Base-by-base conservation (phyloP, 2,113 vertebrate species). In the Kryptolebias marmoratus region DNA sequence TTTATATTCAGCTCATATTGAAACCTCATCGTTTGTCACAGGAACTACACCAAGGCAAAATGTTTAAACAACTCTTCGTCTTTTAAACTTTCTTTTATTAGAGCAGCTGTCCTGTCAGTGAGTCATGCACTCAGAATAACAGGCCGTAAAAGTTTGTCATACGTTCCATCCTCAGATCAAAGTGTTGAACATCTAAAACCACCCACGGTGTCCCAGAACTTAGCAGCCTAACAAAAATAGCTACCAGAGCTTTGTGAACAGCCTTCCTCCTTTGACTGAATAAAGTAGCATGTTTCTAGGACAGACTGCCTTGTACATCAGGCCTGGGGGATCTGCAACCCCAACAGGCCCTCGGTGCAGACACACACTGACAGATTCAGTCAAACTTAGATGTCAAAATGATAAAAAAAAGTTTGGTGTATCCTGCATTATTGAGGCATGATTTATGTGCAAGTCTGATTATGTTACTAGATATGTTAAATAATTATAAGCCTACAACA, bases 231-330 rank as follows among this genome's bases (percentile, higher is more conserved):
- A 79, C 61, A 16, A 81, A 90, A 89, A 90, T 87, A 88, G 73
- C 75, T 62, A 55, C 58, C 71, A 77, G 80, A 78, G 82, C 80
- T 79, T 55, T 13, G 49, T 39, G 56, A 85, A 73, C 80, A 58
- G 76, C 68, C 32, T 44, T 14, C 14, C 77, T 78, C 30, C 69
- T 74, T 85, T 22, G 73, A 73, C 68, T 27, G 78, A 77, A 62
- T 70, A 59, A 36, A 82, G 78, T 75, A 30, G 61, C 65, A 1
- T 82, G 87, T 88, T 90, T 89, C 87, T 89, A 78, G 87, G 84
- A 86, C 82, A 82, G 62, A 58, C 53, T 39, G 73, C 67, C 71
- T 75, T 82, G 76, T 75, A 72, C 70, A 49, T 66, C 32, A 56
- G 76, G 76, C 84, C 75, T 82, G 49, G 28, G 84, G 84, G 80